Conservation (phyloP, 1,140 invertebrate species). For the Theocolax elegans region DNA sequence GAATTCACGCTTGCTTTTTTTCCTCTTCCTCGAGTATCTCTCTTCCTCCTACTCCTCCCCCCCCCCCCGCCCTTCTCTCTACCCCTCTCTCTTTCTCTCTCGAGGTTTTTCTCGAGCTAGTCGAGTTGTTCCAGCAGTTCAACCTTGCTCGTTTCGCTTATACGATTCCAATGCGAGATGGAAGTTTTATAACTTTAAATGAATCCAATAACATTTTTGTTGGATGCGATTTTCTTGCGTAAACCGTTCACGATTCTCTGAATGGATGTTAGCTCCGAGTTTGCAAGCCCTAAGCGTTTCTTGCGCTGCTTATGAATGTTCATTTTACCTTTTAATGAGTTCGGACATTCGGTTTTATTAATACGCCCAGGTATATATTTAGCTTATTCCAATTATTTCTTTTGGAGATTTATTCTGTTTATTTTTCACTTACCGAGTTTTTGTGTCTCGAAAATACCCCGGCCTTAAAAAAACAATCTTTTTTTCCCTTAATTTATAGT, state of each 20-base stretch:
- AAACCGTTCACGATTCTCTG: not conserved
- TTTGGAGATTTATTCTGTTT: no score
- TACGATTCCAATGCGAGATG: slow-evolving; percentile 15
- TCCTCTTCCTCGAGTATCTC: not conserved
- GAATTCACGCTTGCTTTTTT: slow-evolving; percentile 12
- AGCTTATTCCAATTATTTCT: no score
- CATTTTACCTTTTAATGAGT: no score
- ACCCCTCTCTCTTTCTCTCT: not conserved
- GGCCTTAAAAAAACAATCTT: no score
- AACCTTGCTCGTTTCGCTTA: not conserved
- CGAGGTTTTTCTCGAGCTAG: not conserved
- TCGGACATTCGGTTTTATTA: no score
- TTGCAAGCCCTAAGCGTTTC: not conserved
- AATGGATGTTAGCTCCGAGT: no score
- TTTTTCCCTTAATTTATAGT: no score
- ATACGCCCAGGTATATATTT: no score
- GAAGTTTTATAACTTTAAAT: slow-evolving; percentile 35
- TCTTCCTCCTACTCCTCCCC: not conserved
- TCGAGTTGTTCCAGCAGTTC: not conserved
- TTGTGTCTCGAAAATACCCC: no score
- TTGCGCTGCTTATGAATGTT: no score
- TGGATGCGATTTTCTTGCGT: slow-evolving; percentile 12
- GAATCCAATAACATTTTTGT: slow-evolving; percentile 21
- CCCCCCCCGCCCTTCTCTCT: not conserved
- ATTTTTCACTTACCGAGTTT: no score